These are phyloP conservation scores for Glaucopsyche alexis DNA, from an alignment of 2,888 invertebrate genomes.

Conservation along the genomic window DNA sequence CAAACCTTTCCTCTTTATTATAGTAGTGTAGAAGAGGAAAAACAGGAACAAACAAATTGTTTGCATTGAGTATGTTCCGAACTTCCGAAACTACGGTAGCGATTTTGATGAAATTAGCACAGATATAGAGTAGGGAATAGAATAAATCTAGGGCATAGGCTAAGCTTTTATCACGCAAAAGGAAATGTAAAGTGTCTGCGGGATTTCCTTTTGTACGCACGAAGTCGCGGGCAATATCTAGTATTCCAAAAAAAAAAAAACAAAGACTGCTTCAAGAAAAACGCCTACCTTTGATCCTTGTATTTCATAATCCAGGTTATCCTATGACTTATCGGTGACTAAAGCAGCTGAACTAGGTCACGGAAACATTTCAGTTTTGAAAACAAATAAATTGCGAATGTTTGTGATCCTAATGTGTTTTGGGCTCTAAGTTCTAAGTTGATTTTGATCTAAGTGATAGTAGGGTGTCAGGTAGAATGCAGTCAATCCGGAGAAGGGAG, in stretches of 20 bases:
- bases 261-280: background rate
- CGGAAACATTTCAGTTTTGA: background rate
- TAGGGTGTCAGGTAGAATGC: too few species aligned
- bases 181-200: background rate
- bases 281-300: background rate
- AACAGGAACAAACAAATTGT: too few species aligned
- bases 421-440: background rate
- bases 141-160: too few species aligned
- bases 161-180: background rate
- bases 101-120: too few species aligned
- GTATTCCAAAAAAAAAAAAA: background rate
- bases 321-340: constrained; percentile 8
- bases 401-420: constrained; percentile 23
- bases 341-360: constrained; percentile 4
- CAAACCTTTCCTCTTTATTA: too few species aligned
- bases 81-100: too few species aligned
- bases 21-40: too few species aligned
- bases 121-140: too few species aligned
- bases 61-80: too few species aligned
- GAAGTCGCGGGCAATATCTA: too few species aligned
- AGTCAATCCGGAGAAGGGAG: too few species aligned
- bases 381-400: constrained; percentile 27
- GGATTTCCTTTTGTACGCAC: too few species aligned
- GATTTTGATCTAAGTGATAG: background rate
- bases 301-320: background rate